Percentiles rank a stretch among this genome's conserved stretches.
Conservation (phyloP, 1,140 invertebrate species). For the Rhagoletis pomonella region DNA sequence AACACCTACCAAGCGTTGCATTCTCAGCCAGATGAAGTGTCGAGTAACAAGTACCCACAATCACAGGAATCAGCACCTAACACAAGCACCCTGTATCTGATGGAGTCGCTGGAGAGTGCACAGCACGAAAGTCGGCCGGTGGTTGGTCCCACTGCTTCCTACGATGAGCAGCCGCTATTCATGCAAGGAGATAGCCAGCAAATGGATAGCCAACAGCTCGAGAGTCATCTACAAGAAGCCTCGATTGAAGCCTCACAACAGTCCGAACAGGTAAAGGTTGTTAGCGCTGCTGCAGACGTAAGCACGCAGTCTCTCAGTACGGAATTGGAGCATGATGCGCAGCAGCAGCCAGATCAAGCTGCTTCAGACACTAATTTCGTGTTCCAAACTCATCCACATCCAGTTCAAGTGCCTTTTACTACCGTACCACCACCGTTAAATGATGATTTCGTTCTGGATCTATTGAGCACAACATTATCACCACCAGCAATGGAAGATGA, state of each 20-base stretch:
- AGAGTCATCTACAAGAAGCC: not conserved
- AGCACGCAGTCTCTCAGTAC: not conserved
- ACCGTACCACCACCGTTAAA: slow-evolving; percentile 62
- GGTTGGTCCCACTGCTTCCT: slow-evolving; percentile 23
- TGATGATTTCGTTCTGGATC: slow-evolving; percentile 70
- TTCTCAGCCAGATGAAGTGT: not conserved
- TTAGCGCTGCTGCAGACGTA: not conserved
- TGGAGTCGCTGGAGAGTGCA: slow-evolving; percentile 13
- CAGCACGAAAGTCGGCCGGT: not conserved
- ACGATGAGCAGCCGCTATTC: not conserved
- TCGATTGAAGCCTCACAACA: not conserved
- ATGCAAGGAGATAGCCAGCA: not conserved
- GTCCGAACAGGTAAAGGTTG: not conserved
- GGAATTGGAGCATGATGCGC: not conserved
- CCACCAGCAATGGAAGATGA: slow-evolving; percentile 60
- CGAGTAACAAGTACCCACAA: slow-evolving; percentile 16
- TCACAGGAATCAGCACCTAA: not conserved
- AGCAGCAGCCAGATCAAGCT: not conserved
- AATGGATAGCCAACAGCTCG: not conserved
- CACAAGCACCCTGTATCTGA: not conserved
- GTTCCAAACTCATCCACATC: slow-evolving; percentile 14
- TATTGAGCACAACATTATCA: slow-evolving; percentile 65
- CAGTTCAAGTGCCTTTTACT: slow-evolving; percentile 62
- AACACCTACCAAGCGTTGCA: not conserved
- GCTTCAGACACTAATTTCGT: slow-evolving; percentile 41